Base-by-base conservation (phyloP, 2,797 vertebrate genomes). In the Paguma larvata region DNA sequence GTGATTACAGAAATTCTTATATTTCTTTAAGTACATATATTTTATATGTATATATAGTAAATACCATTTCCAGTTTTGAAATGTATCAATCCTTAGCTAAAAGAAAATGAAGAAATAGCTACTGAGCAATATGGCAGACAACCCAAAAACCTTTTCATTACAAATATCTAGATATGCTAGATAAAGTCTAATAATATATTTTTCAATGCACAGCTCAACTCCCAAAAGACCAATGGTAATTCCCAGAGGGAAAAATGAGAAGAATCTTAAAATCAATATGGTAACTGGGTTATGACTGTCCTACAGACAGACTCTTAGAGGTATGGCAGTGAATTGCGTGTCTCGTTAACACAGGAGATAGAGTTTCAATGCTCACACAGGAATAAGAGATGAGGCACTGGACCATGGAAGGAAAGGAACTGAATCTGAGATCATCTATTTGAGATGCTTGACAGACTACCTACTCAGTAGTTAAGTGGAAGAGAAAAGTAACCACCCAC, bases 1-100 rank as follows among this genome's bases (percentile, higher is more conserved):
- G 30, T 80, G 23, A 82, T 73, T 62, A 85, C 34, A 34, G 5
- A 92, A 48, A 51, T 82, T 88, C 53, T 91, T 91, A 87, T 27
- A 44, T 56, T 73, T 59, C 30, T 92, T 32, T 48, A 87, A 91
- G 10, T n/a, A 83, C 16, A 85, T n/a, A 46, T 44, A 82, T 77
- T 86, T 30, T 62, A 89, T 32, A 91, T 44, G 44, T 51, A 79
- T n/a, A 63, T 48, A 73, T 1, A 92, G 27, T 34, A n/a, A 23
- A 79, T 23, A 85, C n/a, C 56, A 78, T 83, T 67, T 70, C 18
- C 38, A 85, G 51, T 85, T 89, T 80, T 92, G 18, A 95, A 92
- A 59, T 38, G 82, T 53, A 70, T 85, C 90, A 85, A 92, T 77
- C 6, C 8, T 89, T 83, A 38, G 68, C n/a, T 92, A 95, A 96